A percentile compares a stretch with the other conserved stretches of the same genome.
These are phyloP conservation scores for Mustela nigripes DNA, from an alignment of 2,113 vertebrate genomes.

Conservation along the genomic window DNA sequence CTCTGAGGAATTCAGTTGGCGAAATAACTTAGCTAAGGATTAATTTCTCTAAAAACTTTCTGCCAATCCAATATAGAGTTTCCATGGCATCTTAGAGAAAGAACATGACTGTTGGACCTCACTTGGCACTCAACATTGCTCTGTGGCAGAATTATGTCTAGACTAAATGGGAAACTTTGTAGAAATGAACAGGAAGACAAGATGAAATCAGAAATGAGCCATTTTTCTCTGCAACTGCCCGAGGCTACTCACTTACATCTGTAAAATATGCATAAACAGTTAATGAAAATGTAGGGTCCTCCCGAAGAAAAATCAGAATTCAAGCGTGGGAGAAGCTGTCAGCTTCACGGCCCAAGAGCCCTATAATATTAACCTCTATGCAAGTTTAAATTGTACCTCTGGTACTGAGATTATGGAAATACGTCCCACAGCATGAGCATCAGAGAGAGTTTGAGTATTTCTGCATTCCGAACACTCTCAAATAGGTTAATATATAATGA, in stretches of 20 bases:
- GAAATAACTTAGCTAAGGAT: constrained; percentile 74
- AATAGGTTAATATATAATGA: neutral
- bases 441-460: neutral
- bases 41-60: constrained; percentile 67
- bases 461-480: neutral
- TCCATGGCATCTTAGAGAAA: constrained; percentile 47
- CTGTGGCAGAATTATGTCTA: constrained; percentile 52
- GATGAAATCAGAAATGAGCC: constrained; percentile 55
- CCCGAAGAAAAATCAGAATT: constrained; percentile 56
- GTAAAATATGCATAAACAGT: constrained; percentile 73
- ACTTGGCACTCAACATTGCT: constrained; percentile 7
- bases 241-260: constrained; percentile 70
- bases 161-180: constrained; percentile 28
- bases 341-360: constrained; percentile 17
- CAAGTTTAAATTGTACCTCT: constrained; percentile 56
- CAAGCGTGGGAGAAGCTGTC: constrained; percentile 52
- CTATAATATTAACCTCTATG: constrained; percentile 50
- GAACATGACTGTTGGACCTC: neutral
- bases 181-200: constrained; percentile 27
- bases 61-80: neutral
- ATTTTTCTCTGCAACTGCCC: constrained; percentile 23
- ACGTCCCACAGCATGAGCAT: neutral
- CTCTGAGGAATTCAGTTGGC: constrained; percentile 82
- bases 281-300: constrained; percentile 71
- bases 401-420: constrained; percentile 60